A percentile compares a stretch with the other conserved stretches of the same genome.
These are phyloP conservation scores for Leptinotarsa undecemlineata DNA, from an alignment of 1,140 invertebrate species.

Conservation along the genomic window DNA sequence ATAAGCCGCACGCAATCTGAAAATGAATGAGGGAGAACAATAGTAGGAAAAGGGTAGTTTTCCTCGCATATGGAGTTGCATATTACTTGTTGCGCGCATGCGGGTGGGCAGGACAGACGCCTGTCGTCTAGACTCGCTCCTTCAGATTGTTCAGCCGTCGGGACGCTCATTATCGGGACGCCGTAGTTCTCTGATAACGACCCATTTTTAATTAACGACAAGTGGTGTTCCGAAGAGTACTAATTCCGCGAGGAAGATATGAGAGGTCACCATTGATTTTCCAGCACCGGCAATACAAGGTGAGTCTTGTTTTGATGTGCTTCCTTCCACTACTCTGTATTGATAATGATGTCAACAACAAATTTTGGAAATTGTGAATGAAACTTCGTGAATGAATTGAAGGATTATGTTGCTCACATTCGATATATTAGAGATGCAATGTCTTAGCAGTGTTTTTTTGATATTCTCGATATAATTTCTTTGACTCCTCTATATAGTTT, in stretches of 20 bases:
- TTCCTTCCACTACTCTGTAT: background rate
- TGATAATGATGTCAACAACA: background rate
- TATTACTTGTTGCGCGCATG: constrained; percentile 26
- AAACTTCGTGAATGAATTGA: background rate
- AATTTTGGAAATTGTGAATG: background rate
- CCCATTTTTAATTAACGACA: constrained; percentile 22
- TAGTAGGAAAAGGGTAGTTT: constrained; percentile 16
- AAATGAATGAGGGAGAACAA: constrained; percentile 8
- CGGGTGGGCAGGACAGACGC: constrained; percentile 7
- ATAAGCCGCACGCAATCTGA: constrained; percentile 6
- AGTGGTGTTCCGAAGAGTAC: background rate
- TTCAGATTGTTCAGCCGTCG: constrained; percentile 17
- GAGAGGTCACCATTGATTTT: background rate
- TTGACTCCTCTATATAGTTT: too few species aligned
- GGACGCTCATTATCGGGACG: constrained; percentile 9
- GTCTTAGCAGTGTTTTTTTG: too few species aligned
- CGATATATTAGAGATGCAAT: too few species aligned
- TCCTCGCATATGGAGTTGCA: background rate
- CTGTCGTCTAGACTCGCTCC: constrained; percentile 20
- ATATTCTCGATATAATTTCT: too few species aligned
- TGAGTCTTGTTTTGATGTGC: constrained; percentile 3
- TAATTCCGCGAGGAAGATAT: background rate
- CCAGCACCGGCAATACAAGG: background rate
- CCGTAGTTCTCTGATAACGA: constrained; percentile 17
- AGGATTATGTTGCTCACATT: background rate